Evolutionary conservation across 2,113 vertebrate species (phyloP).

Genomic region (Raja brachyura): DNA sequence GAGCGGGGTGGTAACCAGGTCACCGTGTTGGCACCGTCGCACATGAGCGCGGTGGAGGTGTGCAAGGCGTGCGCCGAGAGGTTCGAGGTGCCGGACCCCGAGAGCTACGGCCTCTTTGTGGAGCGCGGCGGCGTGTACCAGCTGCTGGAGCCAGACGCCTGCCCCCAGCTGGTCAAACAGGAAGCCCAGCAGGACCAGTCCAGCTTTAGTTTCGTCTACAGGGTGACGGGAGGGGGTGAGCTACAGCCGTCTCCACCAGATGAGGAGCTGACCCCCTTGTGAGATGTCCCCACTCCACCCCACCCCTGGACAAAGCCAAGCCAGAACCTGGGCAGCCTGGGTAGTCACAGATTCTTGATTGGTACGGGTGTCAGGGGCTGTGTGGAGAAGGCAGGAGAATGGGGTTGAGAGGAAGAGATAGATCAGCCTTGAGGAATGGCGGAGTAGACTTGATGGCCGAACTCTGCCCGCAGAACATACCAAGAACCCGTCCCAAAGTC

Average conservation of each 20-base stretch:
- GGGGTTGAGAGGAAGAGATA: no score
- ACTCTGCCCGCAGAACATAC: no score
- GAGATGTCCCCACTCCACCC: not conserved
- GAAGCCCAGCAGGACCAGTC: not conserved
- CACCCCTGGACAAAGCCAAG: no score
- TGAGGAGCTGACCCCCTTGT: not conserved
- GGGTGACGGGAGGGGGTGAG: not conserved
- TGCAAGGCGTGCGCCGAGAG: not conserved
- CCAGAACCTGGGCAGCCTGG: no score
- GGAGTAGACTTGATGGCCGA: no score
- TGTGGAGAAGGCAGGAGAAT: no score
- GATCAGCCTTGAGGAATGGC: no score
- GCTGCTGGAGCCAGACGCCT: constrained; percentile 27
- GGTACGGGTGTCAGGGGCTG: no score
- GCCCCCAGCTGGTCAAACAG: constrained; percentile 7
- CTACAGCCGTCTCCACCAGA: not conserved
- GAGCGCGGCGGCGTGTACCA: not conserved
- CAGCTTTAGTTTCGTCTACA: not conserved
- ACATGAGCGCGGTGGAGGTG: not conserved
- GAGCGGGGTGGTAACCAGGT: constrained; percentile 36
- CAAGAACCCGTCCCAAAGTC: not conserved
- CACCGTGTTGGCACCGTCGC: not conserved
- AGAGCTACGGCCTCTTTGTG: constrained; percentile 38
- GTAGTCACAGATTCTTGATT: no score
- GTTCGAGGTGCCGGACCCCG: not conserved